Evolutionary conservation across 2,113 vertebrate genomes (phyloP).

Genomic region (Microtus ochrogaster): DNA sequence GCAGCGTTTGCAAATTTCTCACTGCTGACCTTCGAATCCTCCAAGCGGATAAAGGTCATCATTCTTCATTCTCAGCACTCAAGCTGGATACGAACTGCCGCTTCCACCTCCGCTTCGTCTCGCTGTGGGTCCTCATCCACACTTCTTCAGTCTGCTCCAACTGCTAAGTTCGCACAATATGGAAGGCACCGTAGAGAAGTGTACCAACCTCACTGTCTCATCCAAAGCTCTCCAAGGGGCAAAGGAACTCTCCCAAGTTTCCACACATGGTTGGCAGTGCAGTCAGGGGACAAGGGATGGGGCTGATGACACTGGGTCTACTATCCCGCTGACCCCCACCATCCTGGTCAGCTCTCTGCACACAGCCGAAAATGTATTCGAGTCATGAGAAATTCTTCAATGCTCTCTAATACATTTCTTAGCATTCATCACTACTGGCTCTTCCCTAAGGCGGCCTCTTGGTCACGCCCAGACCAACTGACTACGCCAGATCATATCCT

Average conservation of each 20-base stretch:
- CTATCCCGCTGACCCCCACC: no score
- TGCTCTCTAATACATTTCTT: slow-evolving; percentile 28
- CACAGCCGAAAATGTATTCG: not conserved
- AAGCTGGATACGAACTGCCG: not conserved
- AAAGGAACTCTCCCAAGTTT: not conserved
- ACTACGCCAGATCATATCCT: not conserved
- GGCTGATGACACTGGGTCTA: not conserved
- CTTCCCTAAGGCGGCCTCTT: not conserved
- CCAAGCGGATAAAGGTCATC: not conserved
- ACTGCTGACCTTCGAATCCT: not conserved
- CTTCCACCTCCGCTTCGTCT: not conserved
- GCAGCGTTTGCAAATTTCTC: not conserved
- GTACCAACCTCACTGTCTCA: not conserved
- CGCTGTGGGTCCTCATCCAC: not conserved
- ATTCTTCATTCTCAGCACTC: not conserved
- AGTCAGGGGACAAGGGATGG: not conserved
- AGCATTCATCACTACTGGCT: not conserved
- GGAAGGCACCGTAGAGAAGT: not conserved
- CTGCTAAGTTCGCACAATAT: not conserved
- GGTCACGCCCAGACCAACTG: not conserved
- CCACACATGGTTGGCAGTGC: not conserved
- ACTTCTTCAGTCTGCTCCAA: not conserved
- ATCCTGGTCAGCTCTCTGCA: not conserved
- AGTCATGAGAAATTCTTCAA: not conserved
- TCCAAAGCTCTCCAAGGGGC: not conserved